Conservation (phyloP, 2,113 vertebrate species). For the Oryzias celebensis region DNA sequence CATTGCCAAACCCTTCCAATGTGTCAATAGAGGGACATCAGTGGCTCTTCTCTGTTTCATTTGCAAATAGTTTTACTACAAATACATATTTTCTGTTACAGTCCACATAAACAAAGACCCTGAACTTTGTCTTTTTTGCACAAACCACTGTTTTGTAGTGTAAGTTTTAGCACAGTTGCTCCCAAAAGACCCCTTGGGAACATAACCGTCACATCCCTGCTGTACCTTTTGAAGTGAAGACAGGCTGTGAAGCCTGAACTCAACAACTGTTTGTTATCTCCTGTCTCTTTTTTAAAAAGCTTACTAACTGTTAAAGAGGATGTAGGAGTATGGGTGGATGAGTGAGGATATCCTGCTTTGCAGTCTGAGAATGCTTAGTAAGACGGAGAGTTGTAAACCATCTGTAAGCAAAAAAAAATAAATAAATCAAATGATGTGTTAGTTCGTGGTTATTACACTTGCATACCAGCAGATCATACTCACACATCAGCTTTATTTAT, state of each 20-base stretch:
- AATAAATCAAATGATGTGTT: too few relatives aligned
- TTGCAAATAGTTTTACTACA: too few relatives aligned
- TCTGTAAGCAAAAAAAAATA: background rate
- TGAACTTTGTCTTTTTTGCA: too few relatives aligned
- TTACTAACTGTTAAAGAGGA: conserved; percentile 13
- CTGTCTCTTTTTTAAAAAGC: conserved; percentile 24
- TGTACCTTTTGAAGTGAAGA: conserved; percentile 21
- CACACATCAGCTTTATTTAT: too few relatives aligned
- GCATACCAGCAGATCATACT: too few relatives aligned
- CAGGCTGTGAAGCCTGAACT: conserved; percentile 33
- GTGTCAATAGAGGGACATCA: too few relatives aligned
- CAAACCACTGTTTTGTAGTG: too few relatives aligned
- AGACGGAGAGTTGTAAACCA: background rate
- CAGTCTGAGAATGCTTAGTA: conserved; percentile 2
- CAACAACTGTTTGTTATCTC: conserved; percentile 25
- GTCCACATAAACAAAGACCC: too few relatives aligned
- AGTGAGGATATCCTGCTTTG: background rate
- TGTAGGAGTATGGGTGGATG: background rate
- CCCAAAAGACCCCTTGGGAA: conserved; percentile 31
- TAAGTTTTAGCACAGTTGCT: conserved; percentile 26
- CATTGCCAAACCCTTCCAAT: too few relatives aligned
- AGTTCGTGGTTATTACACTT: too few relatives aligned
- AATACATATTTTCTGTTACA: too few relatives aligned
- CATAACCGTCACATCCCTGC: conserved; percentile 28
- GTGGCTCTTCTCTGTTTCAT: too few relatives aligned